A percentile compares a stretch with the other conserved stretches of the same genome.
Evolutionary conservation across 1,140 invertebrate genomes (phyloP).

Genomic region (Hypsibius dujardini): DNA sequence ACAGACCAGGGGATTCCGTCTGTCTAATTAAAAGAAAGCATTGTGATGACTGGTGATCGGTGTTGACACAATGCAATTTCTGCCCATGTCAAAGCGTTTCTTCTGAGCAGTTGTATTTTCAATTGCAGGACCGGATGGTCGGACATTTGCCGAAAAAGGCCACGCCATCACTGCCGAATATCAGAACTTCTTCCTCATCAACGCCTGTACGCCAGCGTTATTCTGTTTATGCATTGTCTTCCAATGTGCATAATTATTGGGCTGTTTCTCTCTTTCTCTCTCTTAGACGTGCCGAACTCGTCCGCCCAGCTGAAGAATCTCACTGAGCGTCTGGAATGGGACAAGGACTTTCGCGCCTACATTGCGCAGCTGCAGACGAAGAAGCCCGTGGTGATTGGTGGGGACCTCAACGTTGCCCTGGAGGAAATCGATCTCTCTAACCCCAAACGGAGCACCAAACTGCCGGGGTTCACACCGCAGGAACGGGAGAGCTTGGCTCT

Average conservation of each 20-base stretch:
- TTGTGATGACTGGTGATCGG: no score
- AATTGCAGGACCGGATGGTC: constrained; percentile 26
- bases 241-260: constrained; percentile 10
- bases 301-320: constrained; percentile 64
- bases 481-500: constrained; percentile 74
- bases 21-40: no score
- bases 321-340: constrained; percentile 74
- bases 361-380: constrained; percentile 60
- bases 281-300: constrained; percentile 53
- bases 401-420: constrained; percentile 94
- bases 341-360: constrained; percentile 56
- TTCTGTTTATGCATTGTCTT: not conserved
- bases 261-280: constrained; percentile 20
- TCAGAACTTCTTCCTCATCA: constrained; percentile 69
- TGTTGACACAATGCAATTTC: no score
- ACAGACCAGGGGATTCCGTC: not conserved
- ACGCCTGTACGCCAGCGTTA: constrained; percentile 38
- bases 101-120: constrained; percentile 12
- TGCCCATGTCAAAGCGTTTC: no score
- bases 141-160: constrained; percentile 53
- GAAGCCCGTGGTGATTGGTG: constrained; percentile 84
- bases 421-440: constrained; percentile 84
- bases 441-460: constrained; percentile 77
- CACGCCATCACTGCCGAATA: constrained; percentile 90
- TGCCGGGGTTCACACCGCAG: constrained; percentile 83